Conservation (phyloP, 2,797 vertebrate species). For the Antrozous pallidus region DNA sequence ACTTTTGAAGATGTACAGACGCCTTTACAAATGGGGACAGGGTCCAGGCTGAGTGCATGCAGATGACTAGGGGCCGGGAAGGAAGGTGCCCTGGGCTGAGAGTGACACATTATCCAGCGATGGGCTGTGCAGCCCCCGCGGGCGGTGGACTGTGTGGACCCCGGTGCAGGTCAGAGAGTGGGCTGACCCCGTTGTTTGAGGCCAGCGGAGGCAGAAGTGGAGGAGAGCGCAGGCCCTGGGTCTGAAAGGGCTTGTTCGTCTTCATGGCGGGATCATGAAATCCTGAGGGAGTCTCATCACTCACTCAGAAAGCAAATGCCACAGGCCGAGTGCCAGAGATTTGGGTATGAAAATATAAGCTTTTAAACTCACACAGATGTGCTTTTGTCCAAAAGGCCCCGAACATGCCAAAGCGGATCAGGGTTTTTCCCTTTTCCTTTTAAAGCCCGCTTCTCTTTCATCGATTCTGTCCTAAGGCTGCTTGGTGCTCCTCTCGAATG, state of each 20-base stretch:
- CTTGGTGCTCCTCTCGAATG: not conserved
- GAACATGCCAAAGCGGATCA: not conserved
- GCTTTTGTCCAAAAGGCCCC: conserved; percentile 41
- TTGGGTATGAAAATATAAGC: conserved; percentile 16
- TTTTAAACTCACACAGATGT: conserved; percentile 51
- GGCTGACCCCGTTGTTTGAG: not conserved
- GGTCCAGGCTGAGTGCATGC: not conserved
- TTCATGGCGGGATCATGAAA: not conserved
- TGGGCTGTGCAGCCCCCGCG: not conserved
- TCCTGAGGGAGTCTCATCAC: not conserved
- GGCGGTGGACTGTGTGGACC: not conserved
- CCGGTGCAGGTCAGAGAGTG: not conserved
- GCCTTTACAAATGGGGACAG: not conserved
- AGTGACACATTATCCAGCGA: not conserved
- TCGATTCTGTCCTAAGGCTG: not conserved
- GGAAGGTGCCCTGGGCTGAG: not conserved
- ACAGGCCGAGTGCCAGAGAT: not conserved
- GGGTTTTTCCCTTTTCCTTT: not conserved
- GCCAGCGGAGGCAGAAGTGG: not conserved
- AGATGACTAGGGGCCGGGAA: not conserved
- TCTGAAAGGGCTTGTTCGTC: not conserved
- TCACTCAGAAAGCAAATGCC: conserved; percentile 17
- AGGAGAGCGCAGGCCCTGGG: not conserved
- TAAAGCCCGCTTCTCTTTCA: not conserved
- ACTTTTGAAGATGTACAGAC: not conserved